Conservation (phyloP, 1,140 invertebrate genomes). For the Drosophila obscura region DNA sequence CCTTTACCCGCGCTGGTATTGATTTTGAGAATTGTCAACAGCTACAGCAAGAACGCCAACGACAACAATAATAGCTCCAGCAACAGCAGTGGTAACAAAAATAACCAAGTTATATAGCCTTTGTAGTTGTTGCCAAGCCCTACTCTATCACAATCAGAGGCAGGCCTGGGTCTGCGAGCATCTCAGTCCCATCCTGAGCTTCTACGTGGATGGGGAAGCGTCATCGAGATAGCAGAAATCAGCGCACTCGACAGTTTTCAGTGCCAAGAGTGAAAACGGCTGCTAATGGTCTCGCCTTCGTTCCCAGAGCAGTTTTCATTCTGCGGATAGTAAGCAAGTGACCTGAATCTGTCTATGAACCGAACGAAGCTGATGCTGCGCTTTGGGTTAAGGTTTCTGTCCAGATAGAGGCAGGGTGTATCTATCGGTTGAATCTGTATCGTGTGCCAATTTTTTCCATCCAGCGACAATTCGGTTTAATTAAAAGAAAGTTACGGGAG, state of each 20-base stretch:
- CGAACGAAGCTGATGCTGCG: constrained; percentile 15
- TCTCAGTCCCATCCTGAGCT: background rate
- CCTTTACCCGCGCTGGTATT: constrained; percentile 42
- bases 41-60: background rate
- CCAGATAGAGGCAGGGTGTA: background rate
- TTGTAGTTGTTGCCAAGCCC: constrained; percentile 15
- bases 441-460: constrained; percentile 12
- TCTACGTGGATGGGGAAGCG: background rate
- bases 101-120: constrained; percentile 20
- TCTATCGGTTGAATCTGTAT: constrained; percentile 20
- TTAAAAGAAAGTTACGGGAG: too few species aligned
- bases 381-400: constrained; percentile 49
- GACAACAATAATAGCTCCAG: too few species aligned
- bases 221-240: constrained; percentile 20
- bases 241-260: constrained; percentile 15
- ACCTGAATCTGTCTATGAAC: constrained; percentile 45
- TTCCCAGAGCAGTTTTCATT: constrained; percentile 10
- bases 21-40: constrained; percentile 46
- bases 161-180: background rate
- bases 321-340: constrained; percentile 28
- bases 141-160: constrained; percentile 1
- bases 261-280: constrained; percentile 18
- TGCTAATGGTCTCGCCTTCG: constrained; percentile 32
- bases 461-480: too few species aligned
- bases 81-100: constrained; percentile 16